Evolutionary conservation across 2,113 vertebrate genomes (phyloP).

Genomic region (Otolemur garnettii): DNA sequence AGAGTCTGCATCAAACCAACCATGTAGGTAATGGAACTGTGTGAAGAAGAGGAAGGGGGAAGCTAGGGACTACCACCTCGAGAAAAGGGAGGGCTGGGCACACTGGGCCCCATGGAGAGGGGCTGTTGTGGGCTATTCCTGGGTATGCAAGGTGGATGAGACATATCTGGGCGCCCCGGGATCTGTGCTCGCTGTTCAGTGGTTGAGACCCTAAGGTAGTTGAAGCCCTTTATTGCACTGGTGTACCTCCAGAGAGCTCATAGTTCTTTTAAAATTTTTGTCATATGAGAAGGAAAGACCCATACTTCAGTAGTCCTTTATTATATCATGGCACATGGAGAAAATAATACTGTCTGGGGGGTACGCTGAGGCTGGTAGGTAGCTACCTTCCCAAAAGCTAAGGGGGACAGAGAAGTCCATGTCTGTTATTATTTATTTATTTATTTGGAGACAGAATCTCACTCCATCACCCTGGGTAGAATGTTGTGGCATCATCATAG

Average conservation of each 20-base stretch:
- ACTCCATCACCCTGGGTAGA: too few relatives aligned
- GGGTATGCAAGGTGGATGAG: background rate
- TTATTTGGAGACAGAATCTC: too few relatives aligned
- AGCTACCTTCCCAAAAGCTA: background rate
- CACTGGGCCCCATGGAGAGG: rapidly evolving
- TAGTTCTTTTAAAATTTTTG: background rate
- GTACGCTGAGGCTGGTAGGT: background rate
- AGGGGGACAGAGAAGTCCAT: rapidly evolving
- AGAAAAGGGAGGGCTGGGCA: too few relatives aligned
- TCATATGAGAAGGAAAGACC: background rate
- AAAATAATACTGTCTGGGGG: background rate
- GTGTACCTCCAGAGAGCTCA: background rate
- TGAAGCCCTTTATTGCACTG: background rate
- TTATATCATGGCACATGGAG: background rate
- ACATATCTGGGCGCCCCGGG: rapidly evolving
- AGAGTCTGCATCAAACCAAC: background rate
- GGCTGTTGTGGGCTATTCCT: background rate
- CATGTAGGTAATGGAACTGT: background rate
- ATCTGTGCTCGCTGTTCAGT: too few relatives aligned
- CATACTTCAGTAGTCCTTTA: background rate
- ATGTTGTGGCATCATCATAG: too few relatives aligned
- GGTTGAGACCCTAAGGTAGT: background rate
- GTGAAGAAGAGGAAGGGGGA: background rate
- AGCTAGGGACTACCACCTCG: too few relatives aligned
- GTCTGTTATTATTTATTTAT: too few relatives aligned